phyloP scores from a whole-genome alignment of 2,797 vertebrate genomes.

The Macroramphosus scolopax region DNA sequence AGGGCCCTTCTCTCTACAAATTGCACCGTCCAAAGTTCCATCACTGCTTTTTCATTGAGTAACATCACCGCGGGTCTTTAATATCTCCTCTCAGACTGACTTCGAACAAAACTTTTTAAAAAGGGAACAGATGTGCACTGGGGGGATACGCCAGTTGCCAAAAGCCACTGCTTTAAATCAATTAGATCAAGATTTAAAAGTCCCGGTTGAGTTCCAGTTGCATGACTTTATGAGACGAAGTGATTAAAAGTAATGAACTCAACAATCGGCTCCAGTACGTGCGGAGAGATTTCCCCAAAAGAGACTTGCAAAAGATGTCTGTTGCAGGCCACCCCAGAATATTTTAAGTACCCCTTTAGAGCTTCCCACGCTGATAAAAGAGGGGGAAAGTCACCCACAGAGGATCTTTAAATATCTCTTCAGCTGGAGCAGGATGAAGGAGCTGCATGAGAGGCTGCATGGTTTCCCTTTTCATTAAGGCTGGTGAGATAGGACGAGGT shows the following conservation, averaged over 20 bases:
- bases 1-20: constrained; percentile 52
- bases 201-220: constrained; percentile 33
- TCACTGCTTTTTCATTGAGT: constrained; percentile 33
- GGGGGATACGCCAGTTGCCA: constrained; percentile 34
- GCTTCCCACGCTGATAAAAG: constrained; percentile 39
- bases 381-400: constrained; percentile 23
- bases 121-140: constrained; percentile 5
- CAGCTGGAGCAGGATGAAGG: constrained; percentile 61
- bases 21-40: constrained; percentile 55
- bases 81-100: constrained; percentile 21
- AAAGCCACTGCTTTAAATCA: constrained; percentile 35
- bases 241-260: constrained; percentile 57
- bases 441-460: constrained; percentile 12
- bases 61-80: constrained; percentile 25
- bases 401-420: constrained; percentile 64
- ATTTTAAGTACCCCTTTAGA: constrained; percentile 46
- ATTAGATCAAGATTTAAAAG: constrained; percentile 46
- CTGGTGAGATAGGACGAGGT: constrained; percentile 53
- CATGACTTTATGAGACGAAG: constrained; percentile 43
- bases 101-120: neutral
- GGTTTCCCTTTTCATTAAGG: constrained; percentile 54
- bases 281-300: constrained; percentile 15
- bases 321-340: constrained; percentile 41
- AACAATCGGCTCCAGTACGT: constrained; percentile 37
- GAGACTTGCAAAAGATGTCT: constrained; percentile 42